phyloP scores from a whole-genome alignment of 2,888 invertebrate species.

The Synergus gifuensis region DNA sequence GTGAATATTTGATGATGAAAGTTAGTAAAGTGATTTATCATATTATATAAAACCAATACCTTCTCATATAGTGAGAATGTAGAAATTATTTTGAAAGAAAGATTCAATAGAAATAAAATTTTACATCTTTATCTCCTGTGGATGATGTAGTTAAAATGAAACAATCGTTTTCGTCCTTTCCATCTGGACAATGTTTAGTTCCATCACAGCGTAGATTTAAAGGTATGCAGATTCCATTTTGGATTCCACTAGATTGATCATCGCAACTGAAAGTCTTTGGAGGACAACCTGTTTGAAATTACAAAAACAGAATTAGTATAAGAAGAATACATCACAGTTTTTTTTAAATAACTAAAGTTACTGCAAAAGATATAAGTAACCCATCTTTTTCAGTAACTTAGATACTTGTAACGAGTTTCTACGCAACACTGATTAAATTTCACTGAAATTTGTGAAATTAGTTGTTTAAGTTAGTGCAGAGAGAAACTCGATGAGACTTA shows the following conservation, averaged over 20 bases:
- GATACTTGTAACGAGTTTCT: too few relatives aligned
- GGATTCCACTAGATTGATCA: constrained; percentile 79
- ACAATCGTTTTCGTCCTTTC: constrained; percentile 89
- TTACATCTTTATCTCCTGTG: constrained; percentile 59
- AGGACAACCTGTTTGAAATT: constrained; percentile 81
- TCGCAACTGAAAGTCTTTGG: constrained; percentile 84
- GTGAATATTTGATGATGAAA: too few relatives aligned
- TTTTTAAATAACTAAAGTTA: too few relatives aligned
- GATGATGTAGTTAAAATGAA: constrained; percentile 80
- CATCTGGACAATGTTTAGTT: constrained; percentile 84
- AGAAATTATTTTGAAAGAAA: too few relatives aligned
- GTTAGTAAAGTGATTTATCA: too few relatives aligned
- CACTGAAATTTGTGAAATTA: too few relatives aligned
- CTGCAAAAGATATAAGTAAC: too few relatives aligned
- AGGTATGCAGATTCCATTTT: constrained; percentile 80
- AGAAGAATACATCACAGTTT: neutral
- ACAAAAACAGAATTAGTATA: neutral
- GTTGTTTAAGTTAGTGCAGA: too few relatives aligned
- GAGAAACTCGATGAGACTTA: neutral
- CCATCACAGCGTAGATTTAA: constrained; percentile 87
- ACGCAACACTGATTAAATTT: too few relatives aligned
- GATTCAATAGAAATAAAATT: neutral
- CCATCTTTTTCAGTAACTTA: too few relatives aligned
- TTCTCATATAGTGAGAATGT: too few relatives aligned
- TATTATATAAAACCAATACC: too few relatives aligned